Base-by-base conservation (phyloP, 2,888 invertebrate species). In the Drosophila vallismaia region DNA sequence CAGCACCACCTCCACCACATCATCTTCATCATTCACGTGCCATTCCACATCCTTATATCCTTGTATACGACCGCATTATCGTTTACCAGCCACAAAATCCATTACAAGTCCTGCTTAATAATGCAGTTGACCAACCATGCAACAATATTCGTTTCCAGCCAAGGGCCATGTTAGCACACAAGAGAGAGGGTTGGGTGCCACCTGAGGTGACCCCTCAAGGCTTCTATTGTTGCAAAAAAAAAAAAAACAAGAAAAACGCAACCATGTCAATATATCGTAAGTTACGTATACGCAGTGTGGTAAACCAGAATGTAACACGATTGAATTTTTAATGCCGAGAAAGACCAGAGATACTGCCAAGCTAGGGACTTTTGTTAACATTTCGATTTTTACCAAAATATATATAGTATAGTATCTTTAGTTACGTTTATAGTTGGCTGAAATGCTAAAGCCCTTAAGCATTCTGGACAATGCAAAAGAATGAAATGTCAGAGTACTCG, bases 201-300 rank as follows among this genome's bases (percentile, higher is more conserved):
- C 24, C n/a, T 50, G 24, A 55, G n/a, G 28, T 24, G 19, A 9
- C 26, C 36, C 46, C 28, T 24, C 38, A 28, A 50, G 53, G 45
- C 64, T 64, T 44, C 59, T 84, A 75, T 85, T 78, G 84, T 56
- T 19, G 2, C 1, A 19, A 19, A 19, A 19, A 19, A 19, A 19
- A 19, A 19, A 14, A 14, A 14, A 14, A 14, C 55, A 33, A 8
- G n/a, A 67, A 44, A 58, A 50, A 44, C 62, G 67, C 55, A 70
- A 69, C 51, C 55, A 60, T 70, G 72, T 69, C 79, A 71, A 71
- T 72, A 59, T 56, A 77, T 77, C 40, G 31, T 31, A 33, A 14
- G 60, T 79, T 71, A 69, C 68, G 69, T 78, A 63, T 74, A 77
- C 81, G 70, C 67, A 64, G 44, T 24, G 76, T 24, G 76, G 49